These are phyloP conservation scores for Macrotrachela quadricornifera DNA, from an alignment of 1,140 invertebrate genomes.

Conservation along the genomic window DNA sequence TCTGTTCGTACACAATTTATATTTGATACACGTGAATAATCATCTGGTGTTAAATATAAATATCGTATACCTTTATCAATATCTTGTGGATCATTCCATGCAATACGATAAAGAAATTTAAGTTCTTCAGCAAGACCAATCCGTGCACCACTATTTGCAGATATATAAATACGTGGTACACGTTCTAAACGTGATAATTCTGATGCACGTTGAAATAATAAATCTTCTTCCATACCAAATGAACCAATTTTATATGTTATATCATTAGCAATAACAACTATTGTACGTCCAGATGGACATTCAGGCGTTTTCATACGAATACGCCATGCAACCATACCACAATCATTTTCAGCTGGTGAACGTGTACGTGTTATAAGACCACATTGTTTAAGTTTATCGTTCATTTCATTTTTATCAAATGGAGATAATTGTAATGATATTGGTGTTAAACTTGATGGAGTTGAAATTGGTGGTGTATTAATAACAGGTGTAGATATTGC, in stretches of 20 bases:
- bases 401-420: too few species aligned
- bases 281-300: conserved; percentile 68
- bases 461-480: too few species aligned
- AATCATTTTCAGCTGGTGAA: conserved; percentile 64
- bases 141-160: conserved; percentile 85
- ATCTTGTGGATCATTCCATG: conserved; percentile 68
- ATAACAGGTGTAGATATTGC: too few species aligned
- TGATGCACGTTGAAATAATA: conserved; percentile 68
- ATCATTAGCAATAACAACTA: conserved; percentile 90
- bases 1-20: conserved; percentile 50
- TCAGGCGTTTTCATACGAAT: conserved; percentile 79
- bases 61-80: conserved; percentile 91
- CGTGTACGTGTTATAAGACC: conserved; percentile 23
- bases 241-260: conserved; percentile 85
- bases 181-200: conserved; percentile 57
- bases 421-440: too few species aligned
- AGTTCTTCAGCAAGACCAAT: conserved; percentile 91
- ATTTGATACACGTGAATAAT: conserved; percentile 46
- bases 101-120: conserved; percentile 69
- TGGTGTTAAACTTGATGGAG: too few species aligned
- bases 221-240: conserved; percentile 79
- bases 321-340: conserved; percentile 93
- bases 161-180: conserved; percentile 78
- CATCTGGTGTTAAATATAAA: conserved; percentile 74
- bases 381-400: too few species aligned